Base-by-base conservation (phyloP, 2,113 vertebrate genomes). In the Pterocles gutturalis region DNA sequence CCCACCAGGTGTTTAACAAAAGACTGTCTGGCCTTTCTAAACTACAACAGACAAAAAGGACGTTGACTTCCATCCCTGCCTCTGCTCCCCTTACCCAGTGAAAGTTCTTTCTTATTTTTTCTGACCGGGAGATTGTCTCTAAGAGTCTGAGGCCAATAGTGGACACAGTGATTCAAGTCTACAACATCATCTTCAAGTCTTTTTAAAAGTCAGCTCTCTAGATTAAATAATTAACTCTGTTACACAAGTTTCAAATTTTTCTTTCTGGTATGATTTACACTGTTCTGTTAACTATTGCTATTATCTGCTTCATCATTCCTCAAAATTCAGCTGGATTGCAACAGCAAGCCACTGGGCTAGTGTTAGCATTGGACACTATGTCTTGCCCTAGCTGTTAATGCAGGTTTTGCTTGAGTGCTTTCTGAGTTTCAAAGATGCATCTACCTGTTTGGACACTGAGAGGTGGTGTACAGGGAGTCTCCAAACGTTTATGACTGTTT, bases 311-410 rank as follows among this genome's bases (percentile, higher is more conserved):
- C 22, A 54, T 70, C 60, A 16, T 29, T 89, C n/a, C 34, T 86
- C 65, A 65, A 49, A 67, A 69, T 62, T 77, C 19, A 64, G 14
- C 54, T 53, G 31, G 43, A 29, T 7, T 57, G n/a, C 22, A 80
- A 3, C 38, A 71, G 26, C 11, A 53, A 5, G 65, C 33, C 36
- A 5, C 13, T 13, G 43, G 60, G 41, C 33, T 53, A 15, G 11
- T 5, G 2, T 7, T 75, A 24, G 13, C 3, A 1, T 22, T 70
- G 45, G 64, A 36, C 17, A 5, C n/a, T 31, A 11, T 5, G 1
- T 34, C 54, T 45, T 61, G 28, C 26, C 43, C 13, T 26, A 69
- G 65, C 19, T 48, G 18, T 33, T 45, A 49, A 24, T n/a, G 33
- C 7, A 24, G 2, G 0, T 61, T 77, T 88, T 65, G 25, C 12